These are phyloP conservation scores for Lottia gigantea DNA, from an alignment of 2,888 invertebrate species.

Conservation along the genomic window DNA sequence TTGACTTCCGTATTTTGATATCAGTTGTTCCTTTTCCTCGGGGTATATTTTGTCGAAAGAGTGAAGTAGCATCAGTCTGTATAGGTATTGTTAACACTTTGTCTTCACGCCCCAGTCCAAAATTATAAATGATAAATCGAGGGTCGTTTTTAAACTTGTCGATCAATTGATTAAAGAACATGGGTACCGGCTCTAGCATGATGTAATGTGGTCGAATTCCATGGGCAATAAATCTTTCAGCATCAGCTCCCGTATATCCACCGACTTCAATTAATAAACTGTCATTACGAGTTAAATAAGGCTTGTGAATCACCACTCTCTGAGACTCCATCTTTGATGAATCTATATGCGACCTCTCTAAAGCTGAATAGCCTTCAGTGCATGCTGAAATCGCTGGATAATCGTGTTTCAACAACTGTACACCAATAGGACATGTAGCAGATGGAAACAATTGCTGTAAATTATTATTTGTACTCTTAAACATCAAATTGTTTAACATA, in stretches of 20 bases:
- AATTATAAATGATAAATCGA: conserved; percentile 17
- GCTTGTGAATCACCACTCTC: background rate
- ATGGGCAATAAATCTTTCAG: background rate
- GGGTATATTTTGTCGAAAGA: background rate
- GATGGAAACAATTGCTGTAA: background rate
- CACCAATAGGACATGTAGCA: background rate
- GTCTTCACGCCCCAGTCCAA: conserved; percentile 17
- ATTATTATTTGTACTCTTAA: background rate
- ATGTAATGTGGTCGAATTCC: conserved; percentile 14
- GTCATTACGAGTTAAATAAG: background rate
- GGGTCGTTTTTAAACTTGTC: conserved; percentile 5
- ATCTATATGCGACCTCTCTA: background rate
- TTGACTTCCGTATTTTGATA: conserved; percentile 11
- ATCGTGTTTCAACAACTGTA: background rate
- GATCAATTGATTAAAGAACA: conserved; percentile 10
- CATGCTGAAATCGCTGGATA: background rate
- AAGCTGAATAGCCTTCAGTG: background rate
- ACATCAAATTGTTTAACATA: background rate
- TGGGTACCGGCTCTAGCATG: conserved; percentile 20
- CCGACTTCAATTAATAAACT: conserved; percentile 20
- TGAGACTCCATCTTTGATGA: background rate
- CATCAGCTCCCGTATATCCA: conserved; percentile 22
- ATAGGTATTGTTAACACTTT: conserved; percentile 7
- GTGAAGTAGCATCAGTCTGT: conserved; percentile 16
- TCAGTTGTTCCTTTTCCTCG: background rate